A percentile compares a stretch with the other conserved stretches of the same genome.
These are phyloP conservation scores for Mellivora capensis DNA, from an alignment of 2,113 vertebrate genomes.

Conservation along the genomic window DNA sequence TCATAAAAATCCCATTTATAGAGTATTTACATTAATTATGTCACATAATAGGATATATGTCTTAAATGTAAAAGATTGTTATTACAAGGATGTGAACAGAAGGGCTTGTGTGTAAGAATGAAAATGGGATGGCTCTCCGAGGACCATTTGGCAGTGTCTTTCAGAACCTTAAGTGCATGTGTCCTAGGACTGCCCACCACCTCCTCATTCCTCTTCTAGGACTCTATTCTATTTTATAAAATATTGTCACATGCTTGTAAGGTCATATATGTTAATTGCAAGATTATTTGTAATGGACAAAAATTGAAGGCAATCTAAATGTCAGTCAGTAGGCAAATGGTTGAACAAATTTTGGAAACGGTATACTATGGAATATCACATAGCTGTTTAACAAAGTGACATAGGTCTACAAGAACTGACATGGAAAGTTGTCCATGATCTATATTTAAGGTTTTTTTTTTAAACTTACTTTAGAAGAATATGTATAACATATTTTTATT, in stretches of 20 bases:
- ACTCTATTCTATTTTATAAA: not conserved
- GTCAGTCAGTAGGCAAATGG: not conserved
- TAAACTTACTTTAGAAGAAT: not conserved
- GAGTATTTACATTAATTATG: not conserved
- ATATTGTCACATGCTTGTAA: not conserved
- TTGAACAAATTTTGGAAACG: not conserved
- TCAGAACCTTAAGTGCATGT: not conserved
- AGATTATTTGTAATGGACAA: not conserved
- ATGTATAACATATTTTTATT: not conserved
- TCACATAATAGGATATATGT: not conserved
- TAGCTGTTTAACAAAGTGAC: not conserved
- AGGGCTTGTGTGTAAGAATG: not conserved
- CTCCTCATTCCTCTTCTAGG: not conserved
- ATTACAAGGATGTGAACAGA: not conserved
- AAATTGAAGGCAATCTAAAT: not conserved
- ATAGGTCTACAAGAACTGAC: not conserved
- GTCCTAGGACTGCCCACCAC: not conserved
- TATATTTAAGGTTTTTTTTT: slow-evolving; percentile 33
- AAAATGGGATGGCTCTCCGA: not conserved
- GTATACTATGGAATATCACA: not conserved
- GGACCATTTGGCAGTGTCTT: not conserved
- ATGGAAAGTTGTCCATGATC: not conserved
- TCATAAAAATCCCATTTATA: not conserved
- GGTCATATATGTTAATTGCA: not conserved
- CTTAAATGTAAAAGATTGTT: not conserved